Base-by-base conservation (phyloP, 2,888 invertebrate genomes). In the Cheilosia grossa region DNA sequence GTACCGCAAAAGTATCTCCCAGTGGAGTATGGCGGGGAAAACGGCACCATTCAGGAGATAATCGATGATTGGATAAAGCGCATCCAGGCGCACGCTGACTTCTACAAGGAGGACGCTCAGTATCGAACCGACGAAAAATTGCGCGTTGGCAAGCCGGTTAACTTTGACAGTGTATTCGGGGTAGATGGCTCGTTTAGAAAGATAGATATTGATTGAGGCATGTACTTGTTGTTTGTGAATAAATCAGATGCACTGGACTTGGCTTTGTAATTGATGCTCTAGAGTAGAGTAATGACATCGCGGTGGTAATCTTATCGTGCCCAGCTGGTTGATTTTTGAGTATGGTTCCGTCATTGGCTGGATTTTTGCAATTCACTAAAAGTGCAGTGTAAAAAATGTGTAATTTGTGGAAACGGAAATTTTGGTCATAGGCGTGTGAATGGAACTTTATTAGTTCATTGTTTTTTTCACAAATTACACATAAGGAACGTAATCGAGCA, bases 21-120 rank as follows among this genome's bases (percentile, higher is more conserved):
- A 2, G 91, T 89, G 3, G 95, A 95, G 88, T 95, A 95, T 88
- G 95, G 95, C 15, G 95, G 95, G 3, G 92, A 93, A 49, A 93
- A 93, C 85, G 93, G 93, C 87, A 92, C 93, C 51, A 88, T 94
- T 33, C 86, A 88, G 9, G 89, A 89, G 58, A 83, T 90, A 0
- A 87, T 82, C 2, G 79, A 88, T 27, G 30, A 79, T 1, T 87
- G 88, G 59, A 87, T 86, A 44, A 75, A 89, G 9, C 87, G 87
- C 21, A 88, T 89, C 2, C 6, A 80, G 9, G 75, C 87, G 1
- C 87, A 88, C 49, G 66, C 72, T 3, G 87, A 89, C 0, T 91
- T 88, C 53, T 89, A 90, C 4, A 75, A 58, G 9, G 89, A 90
- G 3, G 90, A 91, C 17, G 61, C 49, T 0, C 80, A 88, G 37